Base-by-base conservation (phyloP, 2,113 vertebrate species). In the Platichthys flesus region DNA sequence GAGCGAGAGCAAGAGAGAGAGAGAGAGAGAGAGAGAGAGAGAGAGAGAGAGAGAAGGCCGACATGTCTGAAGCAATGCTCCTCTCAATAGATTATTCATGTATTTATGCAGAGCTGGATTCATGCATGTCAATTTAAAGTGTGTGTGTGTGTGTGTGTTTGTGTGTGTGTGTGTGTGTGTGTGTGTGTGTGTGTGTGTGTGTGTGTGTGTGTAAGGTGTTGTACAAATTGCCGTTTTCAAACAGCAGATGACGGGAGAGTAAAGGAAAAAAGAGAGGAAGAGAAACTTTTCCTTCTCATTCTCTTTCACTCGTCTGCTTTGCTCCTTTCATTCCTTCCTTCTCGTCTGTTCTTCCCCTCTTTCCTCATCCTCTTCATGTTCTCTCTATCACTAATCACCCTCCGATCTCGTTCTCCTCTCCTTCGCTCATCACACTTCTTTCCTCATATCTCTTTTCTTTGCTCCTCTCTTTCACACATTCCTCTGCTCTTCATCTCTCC, bases 111-210 rank as follows among this genome's bases (percentile, higher is more conserved):
- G 47, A 47, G 63, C 63, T 67, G 67, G 61, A 62, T 67, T 67
- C 40, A 61, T 62, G 57, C 55, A 23, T 21, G 68, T 73, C 67
- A 28, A 2, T 81, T 8, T 6, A 61, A 13, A 21, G 58, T 56
- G 40, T 59, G 23, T 58, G 67, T 70, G 58, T 74, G 67, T 62
- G 70, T 75, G 67, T 70, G 78, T 67, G 72, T 83, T 57, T 84
- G 77, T 78, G 78, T 64, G 65, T 62, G 74, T 31, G 70, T 55
- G 74, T 61, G 71, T 78, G 78, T 74, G 67, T 62, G 70, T 75
- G 67, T 70, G 78, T 68, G 67, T 62, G 70, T 75, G 67, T 70
- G 78, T 67, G 72, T 83, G 62, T 84, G 77, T 78, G 78, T 64
- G 65, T 62, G 74, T 31, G 70, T 55, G 74, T 61, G 71, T 78